Evolutionary conservation across 2,888 invertebrate genomes (phyloP).

Genomic region (Chaetogeoica ovagalla): DNA sequence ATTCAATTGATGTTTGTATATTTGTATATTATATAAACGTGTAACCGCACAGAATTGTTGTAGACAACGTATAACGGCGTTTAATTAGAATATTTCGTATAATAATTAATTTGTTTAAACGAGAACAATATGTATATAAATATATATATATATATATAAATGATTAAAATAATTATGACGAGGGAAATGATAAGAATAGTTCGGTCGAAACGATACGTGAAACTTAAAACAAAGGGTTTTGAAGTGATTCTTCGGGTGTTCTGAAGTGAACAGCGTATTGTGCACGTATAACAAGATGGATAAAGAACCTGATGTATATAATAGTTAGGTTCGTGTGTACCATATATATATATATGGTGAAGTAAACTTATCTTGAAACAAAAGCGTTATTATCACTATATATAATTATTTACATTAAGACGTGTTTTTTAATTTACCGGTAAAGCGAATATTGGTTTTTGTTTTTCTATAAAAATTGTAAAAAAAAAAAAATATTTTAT

Average conservation of each 20-base stretch:
- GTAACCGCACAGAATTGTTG: too few species aligned
- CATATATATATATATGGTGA: too few species aligned
- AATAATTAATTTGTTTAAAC: too few species aligned
- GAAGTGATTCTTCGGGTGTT: constrained; percentile 32
- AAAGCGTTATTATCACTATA: constrained; percentile 1
- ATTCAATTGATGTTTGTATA: too few species aligned
- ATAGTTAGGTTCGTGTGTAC: neutral
- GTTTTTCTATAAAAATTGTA: too few species aligned
- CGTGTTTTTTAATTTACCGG: neutral
- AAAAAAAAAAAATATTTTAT: too few species aligned
- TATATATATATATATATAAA: too few species aligned
- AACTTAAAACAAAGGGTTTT: constrained; percentile 35
- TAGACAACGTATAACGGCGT: too few species aligned
- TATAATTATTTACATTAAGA: neutral
- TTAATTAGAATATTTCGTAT: too few species aligned
- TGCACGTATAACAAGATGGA: neutral
- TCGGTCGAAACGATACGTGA: constrained; percentile 2
- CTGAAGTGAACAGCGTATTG: constrained; percentile 25
- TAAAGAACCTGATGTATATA: neutral
- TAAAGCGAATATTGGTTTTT: neutral
- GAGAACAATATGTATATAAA: too few species aligned
- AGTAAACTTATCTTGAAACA: constrained; percentile 13
- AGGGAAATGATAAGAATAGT: constrained; percentile 19
- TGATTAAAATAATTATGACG: neutral
- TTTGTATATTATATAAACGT: too few species aligned